phyloP scores from a whole-genome alignment of 2,113 vertebrate species.

The Podarcis raffonei region DNA sequence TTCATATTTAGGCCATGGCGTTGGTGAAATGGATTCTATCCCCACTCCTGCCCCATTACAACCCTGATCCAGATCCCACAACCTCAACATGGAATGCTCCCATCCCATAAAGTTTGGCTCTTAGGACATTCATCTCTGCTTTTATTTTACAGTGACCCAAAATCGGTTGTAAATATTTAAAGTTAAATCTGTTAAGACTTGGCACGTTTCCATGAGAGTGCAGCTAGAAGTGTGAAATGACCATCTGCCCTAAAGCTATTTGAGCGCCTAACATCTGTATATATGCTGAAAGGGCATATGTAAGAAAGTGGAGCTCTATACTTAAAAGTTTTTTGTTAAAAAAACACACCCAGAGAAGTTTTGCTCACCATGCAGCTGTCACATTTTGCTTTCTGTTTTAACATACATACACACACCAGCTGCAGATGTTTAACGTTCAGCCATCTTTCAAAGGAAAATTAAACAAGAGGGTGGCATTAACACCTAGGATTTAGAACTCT shows the following conservation, averaged over 20 bases:
- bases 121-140: no score
- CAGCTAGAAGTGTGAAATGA: not conserved
- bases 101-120: no score
- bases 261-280: not conserved
- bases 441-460: constrained; percentile 50
- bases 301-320: constrained; percentile 31
- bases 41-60: no score
- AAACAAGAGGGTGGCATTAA: constrained; percentile 30
- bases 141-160: not conserved
- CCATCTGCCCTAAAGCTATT: constrained; percentile 15
- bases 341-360: not conserved
- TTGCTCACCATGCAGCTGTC: constrained; percentile 38
- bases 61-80: no score
- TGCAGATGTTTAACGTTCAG: constrained; percentile 55
- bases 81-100: no score
- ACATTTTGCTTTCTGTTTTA: not conserved
- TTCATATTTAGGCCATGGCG: no score
- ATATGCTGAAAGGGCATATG: constrained; percentile 27
- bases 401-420: not conserved
- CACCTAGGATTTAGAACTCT: no score
- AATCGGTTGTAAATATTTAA: constrained; percentile 23
- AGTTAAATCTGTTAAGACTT: constrained; percentile 39
- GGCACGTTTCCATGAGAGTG: not conserved
- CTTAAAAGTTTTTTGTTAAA: no score
- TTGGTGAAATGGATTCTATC: no score